Percentiles rank a stretch among this genome's conserved stretches.
Conservation (phyloP, 2,888 invertebrate species). For the Agrenia bidenticulata region DNA sequence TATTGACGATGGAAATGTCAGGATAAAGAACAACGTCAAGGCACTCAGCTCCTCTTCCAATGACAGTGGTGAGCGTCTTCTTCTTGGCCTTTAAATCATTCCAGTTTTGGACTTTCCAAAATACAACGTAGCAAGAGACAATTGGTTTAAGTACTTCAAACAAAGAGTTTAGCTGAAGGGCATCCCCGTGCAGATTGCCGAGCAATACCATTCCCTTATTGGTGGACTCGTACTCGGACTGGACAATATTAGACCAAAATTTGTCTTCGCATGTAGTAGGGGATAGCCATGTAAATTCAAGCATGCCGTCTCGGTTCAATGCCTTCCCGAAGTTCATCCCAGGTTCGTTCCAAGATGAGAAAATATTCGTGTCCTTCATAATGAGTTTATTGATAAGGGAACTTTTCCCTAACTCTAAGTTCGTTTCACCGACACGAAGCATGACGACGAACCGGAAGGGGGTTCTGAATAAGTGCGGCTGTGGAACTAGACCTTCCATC, state of each 20-base stretch:
- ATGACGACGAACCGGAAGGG: slow-evolving; percentile 10
- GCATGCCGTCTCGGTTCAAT: slow-evolving; percentile 13
- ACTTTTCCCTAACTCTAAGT: not conserved
- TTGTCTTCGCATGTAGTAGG: slow-evolving; percentile 11
- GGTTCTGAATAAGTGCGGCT: slow-evolving; percentile 5
- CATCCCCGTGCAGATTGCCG: slow-evolving; percentile 12
- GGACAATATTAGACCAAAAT: slow-evolving; percentile 6
- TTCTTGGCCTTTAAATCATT: slow-evolving; percentile 3
- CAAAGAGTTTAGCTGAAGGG: not conserved
- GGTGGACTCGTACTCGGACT: not conserved
- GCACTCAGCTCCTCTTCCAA: not conserved
- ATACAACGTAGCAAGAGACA: slow-evolving; percentile 14
- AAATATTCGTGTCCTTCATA: not conserved
- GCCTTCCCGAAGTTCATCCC: slow-evolving; percentile 5
- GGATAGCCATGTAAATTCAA: slow-evolving; percentile 19
- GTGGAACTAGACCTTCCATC: slow-evolving; percentile 9
- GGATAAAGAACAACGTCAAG: slow-evolving; percentile 15
- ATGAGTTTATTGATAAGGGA: slow-evolving; percentile 9
- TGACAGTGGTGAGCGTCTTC: not conserved
- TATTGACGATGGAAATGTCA: slow-evolving; percentile 1
- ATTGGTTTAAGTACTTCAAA: not conserved
- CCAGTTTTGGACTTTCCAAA: slow-evolving; percentile 9
- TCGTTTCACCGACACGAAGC: slow-evolving; percentile 6
- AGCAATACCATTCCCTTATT: not conserved
- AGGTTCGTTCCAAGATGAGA: not conserved